phyloP scores from a whole-genome alignment of 2,113 vertebrate species.

The Gila orcuttii region DNA sequence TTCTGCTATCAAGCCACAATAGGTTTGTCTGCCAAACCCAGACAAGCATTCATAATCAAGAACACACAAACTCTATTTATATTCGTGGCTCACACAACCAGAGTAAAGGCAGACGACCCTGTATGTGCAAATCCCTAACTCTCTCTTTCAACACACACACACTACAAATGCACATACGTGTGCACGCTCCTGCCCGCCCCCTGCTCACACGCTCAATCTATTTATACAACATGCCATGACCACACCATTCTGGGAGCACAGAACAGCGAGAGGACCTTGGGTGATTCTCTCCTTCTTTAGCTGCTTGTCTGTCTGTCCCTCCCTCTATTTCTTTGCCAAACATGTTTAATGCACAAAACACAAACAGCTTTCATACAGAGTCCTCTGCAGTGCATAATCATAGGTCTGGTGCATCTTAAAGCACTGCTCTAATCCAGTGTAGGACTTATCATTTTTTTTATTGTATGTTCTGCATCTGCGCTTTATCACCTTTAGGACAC shows the following conservation, averaged over 20 bases:
- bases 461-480: constrained; percentile 27
- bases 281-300: constrained; percentile 44
- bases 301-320: constrained; percentile 22
- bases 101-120: constrained; percentile 41
- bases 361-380: constrained; percentile 9
- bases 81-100: constrained; percentile 17
- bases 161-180: constrained; percentile 49
- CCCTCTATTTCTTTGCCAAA: constrained; percentile 2
- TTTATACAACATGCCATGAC: constrained; percentile 53
- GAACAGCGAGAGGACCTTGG: constrained; percentile 41
- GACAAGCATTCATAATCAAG: constrained; percentile 48
- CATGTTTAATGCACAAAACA: constrained; percentile 10
- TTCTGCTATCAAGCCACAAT: constrained; percentile 58
- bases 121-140: constrained; percentile 40
- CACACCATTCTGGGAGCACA: constrained; percentile 45
- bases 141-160: constrained; percentile 14
- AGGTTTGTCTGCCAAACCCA: constrained; percentile 59
- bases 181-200: constrained; percentile 33
- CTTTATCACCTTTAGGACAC: not conserved
- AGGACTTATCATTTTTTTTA: constrained; percentile 3
- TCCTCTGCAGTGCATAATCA: constrained; percentile 46
- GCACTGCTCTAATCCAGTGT: constrained; percentile 9
- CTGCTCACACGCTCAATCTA: constrained; percentile 49
- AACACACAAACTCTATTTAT: constrained; percentile 50
- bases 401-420: constrained; percentile 13